Conservation (phyloP, 2,888 invertebrate species). For the Leucophora obtusa region DNA sequence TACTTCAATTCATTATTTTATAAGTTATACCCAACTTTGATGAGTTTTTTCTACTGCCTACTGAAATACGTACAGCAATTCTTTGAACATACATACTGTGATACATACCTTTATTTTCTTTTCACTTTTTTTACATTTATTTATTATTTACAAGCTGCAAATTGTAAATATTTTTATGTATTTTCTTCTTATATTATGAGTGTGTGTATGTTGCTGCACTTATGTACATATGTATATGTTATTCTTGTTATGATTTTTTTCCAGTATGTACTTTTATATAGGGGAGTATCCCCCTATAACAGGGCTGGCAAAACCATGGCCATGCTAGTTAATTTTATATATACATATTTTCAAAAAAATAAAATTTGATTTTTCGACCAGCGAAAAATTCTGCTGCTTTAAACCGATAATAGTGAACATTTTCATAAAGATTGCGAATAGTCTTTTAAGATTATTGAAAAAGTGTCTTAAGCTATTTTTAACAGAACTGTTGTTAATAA, state of each 20-base stretch:
- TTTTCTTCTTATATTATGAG: slow-evolving; percentile 10
- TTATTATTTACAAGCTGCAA: slow-evolving; percentile 11
- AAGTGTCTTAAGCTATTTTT: too few relatives aligned
- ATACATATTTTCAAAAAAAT: too few relatives aligned
- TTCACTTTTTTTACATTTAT: slow-evolving; percentile 1
- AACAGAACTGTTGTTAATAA: too few relatives aligned
- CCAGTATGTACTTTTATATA: slow-evolving; percentile 1
- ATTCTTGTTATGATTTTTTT: slow-evolving; percentile 39
- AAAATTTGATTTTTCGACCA: too few relatives aligned
- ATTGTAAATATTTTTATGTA: neutral
- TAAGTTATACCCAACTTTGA: neutral
- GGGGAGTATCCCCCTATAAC: slow-evolving; percentile 49
- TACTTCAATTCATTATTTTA: neutral
- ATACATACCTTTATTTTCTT: slow-evolving; percentile 2
- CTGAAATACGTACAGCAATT: neutral
- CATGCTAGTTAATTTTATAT: too few relatives aligned
- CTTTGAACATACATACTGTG: too few relatives aligned
- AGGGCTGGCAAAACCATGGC: too few relatives aligned
- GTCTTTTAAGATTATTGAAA: too few relatives aligned
- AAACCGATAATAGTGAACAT: too few relatives aligned
- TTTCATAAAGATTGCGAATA: too few relatives aligned
- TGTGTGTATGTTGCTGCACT: slow-evolving; percentile 1
- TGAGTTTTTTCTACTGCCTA: neutral
- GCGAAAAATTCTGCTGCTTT: too few relatives aligned
- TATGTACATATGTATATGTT: neutral